Conservation (phyloP, 2,113 vertebrate species). For the Narcine bancroftii region DNA sequence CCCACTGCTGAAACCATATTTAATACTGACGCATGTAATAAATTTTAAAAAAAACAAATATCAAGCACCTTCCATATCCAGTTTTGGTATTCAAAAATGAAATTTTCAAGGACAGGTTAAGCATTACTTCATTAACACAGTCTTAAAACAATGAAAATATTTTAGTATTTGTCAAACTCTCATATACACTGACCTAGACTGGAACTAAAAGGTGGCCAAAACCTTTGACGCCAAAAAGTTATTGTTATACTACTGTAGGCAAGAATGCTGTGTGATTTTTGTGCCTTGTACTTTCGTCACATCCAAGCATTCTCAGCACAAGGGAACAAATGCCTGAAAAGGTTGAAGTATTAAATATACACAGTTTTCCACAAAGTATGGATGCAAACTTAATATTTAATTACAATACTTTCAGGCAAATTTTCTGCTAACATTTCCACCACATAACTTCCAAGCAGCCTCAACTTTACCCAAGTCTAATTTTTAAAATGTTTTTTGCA, state of each 20-base stretch:
- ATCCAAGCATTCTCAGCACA: not conserved
- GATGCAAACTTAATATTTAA: not conserved
- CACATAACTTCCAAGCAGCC: not conserved
- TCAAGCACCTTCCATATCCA: not conserved
- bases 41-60: too few species aligned
- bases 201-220: not conserved
- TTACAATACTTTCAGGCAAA: not conserved
- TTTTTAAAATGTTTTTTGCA: not conserved
- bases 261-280: not conserved
- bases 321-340: not conserved
- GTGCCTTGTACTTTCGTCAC: not conserved
- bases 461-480: not conserved
- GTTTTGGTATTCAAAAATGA: not conserved
- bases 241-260: not conserved
- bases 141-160: not conserved
- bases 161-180: not conserved
- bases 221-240: not conserved
- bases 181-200: not conserved
- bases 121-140: not conserved
- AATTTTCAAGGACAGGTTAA: not conserved
- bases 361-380: not conserved
- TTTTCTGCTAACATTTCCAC: too few species aligned
- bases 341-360: not conserved
- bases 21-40: too few species aligned
- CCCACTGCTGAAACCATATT: too few species aligned